These are phyloP conservation scores for Coelopa pilipes DNA, from an alignment of 2,888 invertebrate genomes.

Conservation along the genomic window DNA sequence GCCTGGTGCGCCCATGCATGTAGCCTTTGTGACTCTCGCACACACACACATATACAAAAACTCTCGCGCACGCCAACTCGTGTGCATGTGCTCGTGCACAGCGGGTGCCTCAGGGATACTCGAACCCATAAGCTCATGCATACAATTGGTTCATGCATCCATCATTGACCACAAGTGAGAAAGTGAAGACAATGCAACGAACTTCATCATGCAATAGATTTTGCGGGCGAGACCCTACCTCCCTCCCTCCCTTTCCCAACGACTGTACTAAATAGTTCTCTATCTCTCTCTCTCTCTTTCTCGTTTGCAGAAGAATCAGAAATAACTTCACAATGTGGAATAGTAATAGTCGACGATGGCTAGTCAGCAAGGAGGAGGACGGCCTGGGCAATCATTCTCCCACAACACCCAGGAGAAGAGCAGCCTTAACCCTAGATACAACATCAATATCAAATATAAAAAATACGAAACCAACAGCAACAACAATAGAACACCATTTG, in stretches of 20 bases:
- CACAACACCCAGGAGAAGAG: slow-evolving; percentile 38
- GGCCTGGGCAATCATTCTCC: slow-evolving; percentile 27
- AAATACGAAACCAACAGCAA: slow-evolving; percentile 42
- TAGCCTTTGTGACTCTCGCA: slow-evolving; percentile 5
- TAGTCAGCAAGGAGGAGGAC: slow-evolving; percentile 50
- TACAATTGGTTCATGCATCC: neutral
- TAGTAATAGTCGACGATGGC: slow-evolving; percentile 58
- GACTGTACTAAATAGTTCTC: neutral
- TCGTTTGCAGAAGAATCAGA: slow-evolving; percentile 8
- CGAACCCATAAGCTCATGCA: no score
- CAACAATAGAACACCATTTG: slow-evolving; percentile 24
- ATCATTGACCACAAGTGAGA: neutral
- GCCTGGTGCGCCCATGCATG: slow-evolving; percentile 13
- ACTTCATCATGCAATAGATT: neutral
- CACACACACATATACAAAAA: no score
- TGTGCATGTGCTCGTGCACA: neutral
- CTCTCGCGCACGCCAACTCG: no score
- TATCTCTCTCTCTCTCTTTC: neutral
- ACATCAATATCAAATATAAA: slow-evolving; percentile 22
- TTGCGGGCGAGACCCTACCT: neutral
- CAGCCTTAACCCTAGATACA: no score
- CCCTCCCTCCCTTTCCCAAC: neutral
- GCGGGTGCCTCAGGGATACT: neutral
- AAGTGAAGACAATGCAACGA: neutral
- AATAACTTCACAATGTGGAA: slow-evolving; percentile 56